Evolutionary conservation across 2,797 vertebrate species (phyloP).

Genomic region (Podarcis siculus): DNA sequence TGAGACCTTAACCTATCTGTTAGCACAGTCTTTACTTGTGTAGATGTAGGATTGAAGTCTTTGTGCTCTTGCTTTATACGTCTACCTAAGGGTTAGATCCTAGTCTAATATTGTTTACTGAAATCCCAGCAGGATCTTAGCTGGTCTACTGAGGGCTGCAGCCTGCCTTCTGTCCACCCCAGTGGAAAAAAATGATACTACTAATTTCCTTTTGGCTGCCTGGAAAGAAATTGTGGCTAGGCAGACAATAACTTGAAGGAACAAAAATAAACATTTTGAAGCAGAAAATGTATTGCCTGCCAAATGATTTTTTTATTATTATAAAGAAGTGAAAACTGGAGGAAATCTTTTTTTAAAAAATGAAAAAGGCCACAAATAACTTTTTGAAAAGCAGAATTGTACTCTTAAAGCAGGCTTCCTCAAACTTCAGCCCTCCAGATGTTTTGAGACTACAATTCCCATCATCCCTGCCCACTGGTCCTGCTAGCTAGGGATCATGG

Average conservation of each 20-base stretch:
- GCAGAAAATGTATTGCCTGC: conserved; percentile 56
- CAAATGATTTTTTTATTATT: conserved; percentile 37
- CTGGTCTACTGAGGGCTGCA: neutral
- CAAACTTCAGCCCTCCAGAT: no score
- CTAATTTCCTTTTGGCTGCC: conserved; percentile 72
- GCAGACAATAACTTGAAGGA: conserved; percentile 72
- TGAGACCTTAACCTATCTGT: neutral
- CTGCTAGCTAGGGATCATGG: no score
- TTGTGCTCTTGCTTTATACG: conserved; percentile 38
- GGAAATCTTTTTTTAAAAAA: conserved; percentile 36
- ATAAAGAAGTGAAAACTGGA: conserved; percentile 59
- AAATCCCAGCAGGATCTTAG: neutral
- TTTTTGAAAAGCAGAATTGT: conserved; percentile 1
- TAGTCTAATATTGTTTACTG: neutral
- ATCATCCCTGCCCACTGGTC: no score
- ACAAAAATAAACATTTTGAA: conserved; percentile 68
- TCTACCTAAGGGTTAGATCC: neutral
- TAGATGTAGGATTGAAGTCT: neutral
- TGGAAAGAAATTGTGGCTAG: conserved; percentile 62
- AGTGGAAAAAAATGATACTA: conserved; percentile 62
- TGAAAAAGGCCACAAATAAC: conserved; percentile 33
- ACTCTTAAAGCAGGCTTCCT: neutral
- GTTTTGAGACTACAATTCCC: no score
- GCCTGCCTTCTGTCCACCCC: neutral
- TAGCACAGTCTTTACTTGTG: neutral